phyloP scores from a whole-genome alignment of 1,140 invertebrate species.

The Brachionus rubens region DNA sequence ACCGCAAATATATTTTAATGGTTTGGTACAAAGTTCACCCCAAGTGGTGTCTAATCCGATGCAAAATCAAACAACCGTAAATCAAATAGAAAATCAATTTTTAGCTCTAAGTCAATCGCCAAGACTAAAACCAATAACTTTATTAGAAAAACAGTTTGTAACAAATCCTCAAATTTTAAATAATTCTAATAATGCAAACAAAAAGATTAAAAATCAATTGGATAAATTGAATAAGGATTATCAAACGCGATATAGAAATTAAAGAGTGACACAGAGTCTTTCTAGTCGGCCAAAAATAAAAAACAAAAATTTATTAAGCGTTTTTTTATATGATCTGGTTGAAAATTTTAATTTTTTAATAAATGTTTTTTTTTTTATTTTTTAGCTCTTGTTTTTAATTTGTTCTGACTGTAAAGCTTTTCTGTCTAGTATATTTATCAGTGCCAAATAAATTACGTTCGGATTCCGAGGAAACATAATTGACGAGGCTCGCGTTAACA shows the following conservation, averaged over 20 bases:
- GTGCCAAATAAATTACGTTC: no score
- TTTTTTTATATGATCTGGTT: no score
- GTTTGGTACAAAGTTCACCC: slow-evolving; percentile 46
- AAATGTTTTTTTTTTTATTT: no score
- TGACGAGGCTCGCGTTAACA: no score
- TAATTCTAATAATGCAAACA: slow-evolving; percentile 7
- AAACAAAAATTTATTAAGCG: no score
- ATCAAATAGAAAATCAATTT: slow-evolving; percentile 24
- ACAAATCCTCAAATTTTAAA: slow-evolving; percentile 34
- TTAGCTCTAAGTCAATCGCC: slow-evolving; percentile 42
- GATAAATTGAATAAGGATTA: slow-evolving; percentile 30
- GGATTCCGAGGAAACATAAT: no score
- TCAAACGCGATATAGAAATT: slow-evolving; percentile 27
- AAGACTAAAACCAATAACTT: slow-evolving; percentile 16
- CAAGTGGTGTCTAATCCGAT: slow-evolving; percentile 12
- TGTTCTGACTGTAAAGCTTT: no score
- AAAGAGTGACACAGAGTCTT: neutral
- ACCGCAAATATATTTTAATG: slow-evolving; percentile 36
- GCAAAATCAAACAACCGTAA: slow-evolving; percentile 12
- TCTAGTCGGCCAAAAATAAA: no score
- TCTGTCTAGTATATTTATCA: no score
- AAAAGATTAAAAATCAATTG: slow-evolving; percentile 19
- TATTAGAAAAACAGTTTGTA: slow-evolving; percentile 21
- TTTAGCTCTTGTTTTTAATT: no score
- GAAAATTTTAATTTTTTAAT: no score